Evolutionary conservation across 2,888 invertebrate species (phyloP).

Genomic region (Lucinisca nassula): DNA sequence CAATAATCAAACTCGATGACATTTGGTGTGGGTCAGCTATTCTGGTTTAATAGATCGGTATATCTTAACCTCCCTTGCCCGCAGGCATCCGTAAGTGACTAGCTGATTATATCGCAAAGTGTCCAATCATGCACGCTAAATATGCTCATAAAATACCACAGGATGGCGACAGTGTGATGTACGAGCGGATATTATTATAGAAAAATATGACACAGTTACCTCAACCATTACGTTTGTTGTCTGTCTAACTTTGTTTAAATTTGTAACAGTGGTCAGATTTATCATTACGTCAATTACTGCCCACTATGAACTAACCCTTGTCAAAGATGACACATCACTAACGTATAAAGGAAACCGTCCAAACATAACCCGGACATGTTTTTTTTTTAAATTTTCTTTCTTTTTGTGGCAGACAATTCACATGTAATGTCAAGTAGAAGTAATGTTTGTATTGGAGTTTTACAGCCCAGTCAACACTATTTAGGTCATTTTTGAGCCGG

Average conservation of each 20-base stretch:
- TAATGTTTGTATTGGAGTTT: too few relatives aligned
- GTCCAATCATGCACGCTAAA: slow-evolving; percentile 43
- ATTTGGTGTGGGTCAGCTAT: slow-evolving; percentile 32
- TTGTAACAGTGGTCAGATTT: neutral
- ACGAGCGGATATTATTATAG: neutral
- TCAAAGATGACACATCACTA: too few relatives aligned
- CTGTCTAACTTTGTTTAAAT: too few relatives aligned
- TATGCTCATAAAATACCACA: slow-evolving; percentile 7
- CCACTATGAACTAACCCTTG: neutral
- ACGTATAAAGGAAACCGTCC: too few relatives aligned
- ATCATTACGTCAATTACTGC: neutral
- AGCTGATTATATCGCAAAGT: slow-evolving; percentile 52
- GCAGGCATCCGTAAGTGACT: neutral
- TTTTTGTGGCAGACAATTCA: too few relatives aligned
- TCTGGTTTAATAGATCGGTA: slow-evolving; percentile 41
- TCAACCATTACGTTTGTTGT: too few relatives aligned
- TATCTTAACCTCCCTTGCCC: slow-evolving; percentile 51
- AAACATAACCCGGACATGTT: too few relatives aligned
- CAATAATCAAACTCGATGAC: slow-evolving; percentile 50
- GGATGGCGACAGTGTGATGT: neutral
- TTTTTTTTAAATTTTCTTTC: too few relatives aligned
- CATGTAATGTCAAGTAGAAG: too few relatives aligned
- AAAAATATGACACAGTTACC: neutral
- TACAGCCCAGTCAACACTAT: too few relatives aligned
- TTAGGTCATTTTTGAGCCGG: too few relatives aligned